Evolutionary conservation across 2,888 invertebrate genomes (phyloP).

Genomic region (Germaria angustata): DNA sequence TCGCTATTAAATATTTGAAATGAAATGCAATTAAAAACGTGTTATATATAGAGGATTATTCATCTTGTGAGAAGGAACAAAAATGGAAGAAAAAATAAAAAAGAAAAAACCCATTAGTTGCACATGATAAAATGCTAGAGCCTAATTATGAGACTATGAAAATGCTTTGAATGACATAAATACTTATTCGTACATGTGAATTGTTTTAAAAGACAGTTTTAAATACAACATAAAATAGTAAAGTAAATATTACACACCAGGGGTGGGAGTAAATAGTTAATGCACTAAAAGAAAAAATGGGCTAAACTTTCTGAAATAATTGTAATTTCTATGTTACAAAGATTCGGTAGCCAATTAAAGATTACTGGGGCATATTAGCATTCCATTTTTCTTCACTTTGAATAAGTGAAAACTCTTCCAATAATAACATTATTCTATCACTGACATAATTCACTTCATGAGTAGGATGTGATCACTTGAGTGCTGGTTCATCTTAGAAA

Average conservation of each 20-base stretch:
- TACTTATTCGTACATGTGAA: conserved; percentile 35
- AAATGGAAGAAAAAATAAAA: not conserved
- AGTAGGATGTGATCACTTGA: no score
- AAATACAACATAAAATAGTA: not conserved
- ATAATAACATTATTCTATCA: no score
- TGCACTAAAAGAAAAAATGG: conserved; percentile 30
- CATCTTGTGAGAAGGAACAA: conserved; percentile 27
- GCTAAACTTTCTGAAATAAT: no score
- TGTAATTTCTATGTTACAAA: no score
- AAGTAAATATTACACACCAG: not conserved
- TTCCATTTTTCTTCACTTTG: no score
- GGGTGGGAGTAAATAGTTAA: not conserved
- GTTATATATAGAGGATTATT: conserved; percentile 46
- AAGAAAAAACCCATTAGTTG: conserved; percentile 45
- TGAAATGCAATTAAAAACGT: conserved; percentile 59
- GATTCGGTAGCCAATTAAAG: no score
- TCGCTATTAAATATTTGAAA: conserved; percentile 37
- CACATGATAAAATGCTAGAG: conserved; percentile 54
- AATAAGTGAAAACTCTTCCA: no score
- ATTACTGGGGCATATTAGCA: no score
- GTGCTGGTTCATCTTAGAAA: no score
- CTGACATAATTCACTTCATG: no score
- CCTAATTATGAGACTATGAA: conserved; percentile 50
- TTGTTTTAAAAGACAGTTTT: conserved; percentile 35
- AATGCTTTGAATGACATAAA: conserved; percentile 51